Evolutionary conservation across 2,113 vertebrate species (phyloP), one percentile per base, ranked within the genome.

Genomic region (Rhynchomys soricoides): DNA sequence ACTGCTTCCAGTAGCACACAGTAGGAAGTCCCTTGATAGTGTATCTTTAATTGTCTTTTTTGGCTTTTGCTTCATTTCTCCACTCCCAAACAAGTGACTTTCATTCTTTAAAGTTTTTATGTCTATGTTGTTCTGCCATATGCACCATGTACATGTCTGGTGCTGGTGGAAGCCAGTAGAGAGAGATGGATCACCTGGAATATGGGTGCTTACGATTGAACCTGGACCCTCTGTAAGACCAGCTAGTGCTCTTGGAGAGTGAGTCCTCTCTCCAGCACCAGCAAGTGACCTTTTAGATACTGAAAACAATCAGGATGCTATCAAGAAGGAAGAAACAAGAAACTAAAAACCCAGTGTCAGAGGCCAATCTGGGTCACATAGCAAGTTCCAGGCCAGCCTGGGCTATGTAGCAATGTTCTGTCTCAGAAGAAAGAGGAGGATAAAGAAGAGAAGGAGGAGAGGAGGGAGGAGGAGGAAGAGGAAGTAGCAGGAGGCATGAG

Each of bases 231-330:
- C 78, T 57, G 37, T 37, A 81, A 57, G 37, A 57, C 4, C 78
- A 24, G 11, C 52, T 55, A 52, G 50, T 81, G 21, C 52, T 40
- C 78, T 81, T 81, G 55, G 55, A 55, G 52, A 37, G 19, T 81
- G 34, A 57, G 34, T 4, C 34, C 19, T 79, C 48, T 52, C 48
- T 79, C 77, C 48, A 52, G 31, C 4, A 31, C 34, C 78, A 55
- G 55, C 8, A 55, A 50, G 50, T 29, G 26, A 10, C 81, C 37
- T 95, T 92, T 26, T 55, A 89, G 68, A 87, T 96, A 64, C 71
- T 77, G 40, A 85, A 89, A 74, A 93, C 89, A 95, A 86, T 62
- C 86, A 29, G 50, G 21, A 55, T 97, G n/a, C 64, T 82, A 70
- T 21, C 87, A 29, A 34, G 8, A 94, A 96, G 66, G 64, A 94